Evolutionary conservation across 2,888 invertebrate species (phyloP).

Genomic region (Amiota minor): DNA sequence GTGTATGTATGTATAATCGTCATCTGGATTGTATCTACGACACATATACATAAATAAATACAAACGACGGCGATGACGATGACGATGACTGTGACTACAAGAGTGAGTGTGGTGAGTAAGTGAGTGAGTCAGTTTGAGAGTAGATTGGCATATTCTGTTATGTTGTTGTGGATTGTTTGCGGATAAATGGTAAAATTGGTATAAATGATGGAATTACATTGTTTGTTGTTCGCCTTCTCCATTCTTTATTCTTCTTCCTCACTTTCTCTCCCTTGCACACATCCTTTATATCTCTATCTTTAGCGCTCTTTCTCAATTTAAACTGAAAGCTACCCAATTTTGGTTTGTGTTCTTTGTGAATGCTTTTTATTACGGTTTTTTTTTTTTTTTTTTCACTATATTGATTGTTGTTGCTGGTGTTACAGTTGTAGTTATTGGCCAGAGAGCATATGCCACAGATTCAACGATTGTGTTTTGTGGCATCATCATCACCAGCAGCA

Average conservation of each 20-base stretch:
- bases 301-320: not conserved
- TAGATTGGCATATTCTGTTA: slow-evolving; percentile 35
- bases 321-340: too few species aligned
- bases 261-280: not conserved
- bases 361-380: not conserved
- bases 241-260: not conserved
- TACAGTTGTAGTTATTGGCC: not conserved
- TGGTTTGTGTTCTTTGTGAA: too few species aligned
- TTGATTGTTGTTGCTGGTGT: slow-evolving; percentile 3
- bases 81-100: too few species aligned
- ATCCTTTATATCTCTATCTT: not conserved
- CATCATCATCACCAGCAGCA: not conserved
- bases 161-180: slow-evolving; percentile 60
- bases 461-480: slow-evolving; percentile 16
- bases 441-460: slow-evolving; percentile 10
- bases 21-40: slow-evolving; percentile 14
- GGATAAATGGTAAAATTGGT: slow-evolving; percentile 66
- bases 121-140: slow-evolving; percentile 16
- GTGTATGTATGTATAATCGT: not conserved
- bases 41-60: not conserved
- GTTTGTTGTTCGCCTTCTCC: slow-evolving; percentile 53
- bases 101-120: too few species aligned
- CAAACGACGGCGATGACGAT: not conserved
- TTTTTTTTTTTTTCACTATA: slow-evolving; percentile 6
- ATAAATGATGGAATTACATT: slow-evolving; percentile 68